phyloP scores from a whole-genome alignment of 2,888 invertebrate species.

The Mellilla xanthometata region DNA sequence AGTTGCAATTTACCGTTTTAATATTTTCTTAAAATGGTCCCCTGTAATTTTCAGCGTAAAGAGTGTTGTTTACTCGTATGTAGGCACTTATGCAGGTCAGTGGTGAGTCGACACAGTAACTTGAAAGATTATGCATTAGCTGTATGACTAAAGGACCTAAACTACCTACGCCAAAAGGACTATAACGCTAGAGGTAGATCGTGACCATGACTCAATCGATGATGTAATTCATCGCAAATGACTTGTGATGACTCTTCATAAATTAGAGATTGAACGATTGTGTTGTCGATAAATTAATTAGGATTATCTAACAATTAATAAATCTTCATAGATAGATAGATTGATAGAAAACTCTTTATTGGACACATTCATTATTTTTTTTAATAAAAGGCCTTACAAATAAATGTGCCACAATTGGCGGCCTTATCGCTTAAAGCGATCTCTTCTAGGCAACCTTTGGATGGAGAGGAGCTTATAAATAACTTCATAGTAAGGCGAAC shows the following conservation, averaged over 20 bases:
- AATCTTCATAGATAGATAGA: too few relatives aligned
- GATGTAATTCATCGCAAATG: slow-evolving; percentile 73
- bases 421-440: too few relatives aligned
- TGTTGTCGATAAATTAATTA: slow-evolving; percentile 12
- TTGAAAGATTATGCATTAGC: slow-evolving; percentile 34
- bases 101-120: slow-evolving; percentile 48
- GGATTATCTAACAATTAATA: too few relatives aligned
- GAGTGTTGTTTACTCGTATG: slow-evolving; percentile 5
- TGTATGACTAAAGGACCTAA: slow-evolving; percentile 63
- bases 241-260: slow-evolving; percentile 62
- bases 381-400: too few relatives aligned
- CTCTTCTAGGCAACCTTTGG: too few relatives aligned
- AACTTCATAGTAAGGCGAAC: too few relatives aligned
- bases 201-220: slow-evolving; percentile 76
- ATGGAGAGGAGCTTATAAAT: too few relatives aligned
- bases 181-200: slow-evolving; percentile 49
- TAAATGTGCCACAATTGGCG: too few relatives aligned
- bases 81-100: slow-evolving; percentile 49
- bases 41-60: background rate
- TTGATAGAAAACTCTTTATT: too few relatives aligned
- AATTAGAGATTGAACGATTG: slow-evolving; percentile 44
- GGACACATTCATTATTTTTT: too few relatives aligned
- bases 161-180: slow-evolving; percentile 66
- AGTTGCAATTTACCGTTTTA: too few relatives aligned
- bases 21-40: too few relatives aligned